Base-by-base conservation (phyloP, 2,888 invertebrate genomes). In the Eretmocerus hayati region DNA sequence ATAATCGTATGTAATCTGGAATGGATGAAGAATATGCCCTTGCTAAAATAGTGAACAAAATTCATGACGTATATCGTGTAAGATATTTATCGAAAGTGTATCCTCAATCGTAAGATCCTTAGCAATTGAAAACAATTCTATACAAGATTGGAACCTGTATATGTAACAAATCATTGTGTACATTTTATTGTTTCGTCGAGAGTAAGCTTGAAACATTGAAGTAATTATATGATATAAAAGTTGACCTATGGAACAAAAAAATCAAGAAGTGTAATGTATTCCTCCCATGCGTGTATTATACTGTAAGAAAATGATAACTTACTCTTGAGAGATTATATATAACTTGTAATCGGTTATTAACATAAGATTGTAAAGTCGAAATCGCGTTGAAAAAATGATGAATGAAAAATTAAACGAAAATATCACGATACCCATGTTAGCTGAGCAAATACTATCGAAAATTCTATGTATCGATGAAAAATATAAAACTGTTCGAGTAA, bases 391-490 rank as follows among this genome's bases (percentile, higher is more conserved):
- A 50, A 54, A 35, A 54, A 56, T 56, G 42, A 54, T 53, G 35
- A 41, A 41, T 8, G 20, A 37, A 33, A 43, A 39, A 38, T 36
- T 9, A 41, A 44, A 37, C 36, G 8, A 37, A 36, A 36, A 39
- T 13, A 38, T n/a, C n/a, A 48, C 44, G 36, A 54, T 57, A 58
- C 57, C 55, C 58, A 56, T 62, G 62, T 61, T 62, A 62, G 60
- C 57, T 61, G 54, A 59, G 53, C 21, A 40, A 41, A 46, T 59
- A 59, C 55, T 55, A 58, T 59, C 60, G 60, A 63, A 61, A 64
- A 64, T 62, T 67, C 63, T 61, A 65, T 67, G 66, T 66, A 67
- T 63, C 62, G 60, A 66, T 65, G 61, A 64, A 67, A 62, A 64
- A 66, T 63, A 65, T 65, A 65, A 60, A 58, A 62, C 64, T 66